Conservation (phyloP, 2,888 invertebrate species). For the Bibio marci region DNA sequence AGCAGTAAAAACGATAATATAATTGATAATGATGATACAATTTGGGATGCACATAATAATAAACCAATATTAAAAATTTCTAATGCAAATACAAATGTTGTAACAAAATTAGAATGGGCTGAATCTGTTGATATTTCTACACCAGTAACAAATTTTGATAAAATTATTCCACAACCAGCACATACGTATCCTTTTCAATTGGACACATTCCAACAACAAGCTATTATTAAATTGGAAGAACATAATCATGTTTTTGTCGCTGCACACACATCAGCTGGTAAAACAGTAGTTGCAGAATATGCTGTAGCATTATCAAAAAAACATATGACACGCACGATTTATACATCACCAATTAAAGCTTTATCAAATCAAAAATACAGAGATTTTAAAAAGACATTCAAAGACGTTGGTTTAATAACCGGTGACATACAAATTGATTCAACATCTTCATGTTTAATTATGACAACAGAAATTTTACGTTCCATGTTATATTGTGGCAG, state of each 20-base stretch:
- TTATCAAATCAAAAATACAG: slow-evolving; percentile 97
- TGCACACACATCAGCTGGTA: slow-evolving; percentile 97
- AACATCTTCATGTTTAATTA: slow-evolving; percentile 86
- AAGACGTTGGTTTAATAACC: slow-evolving; percentile 84
- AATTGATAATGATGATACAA: slow-evolving; percentile 2
- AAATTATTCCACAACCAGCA: slow-evolving; percentile 69
- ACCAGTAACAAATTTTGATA: slow-evolving; percentile 65
- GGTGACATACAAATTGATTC: slow-evolving; percentile 93
- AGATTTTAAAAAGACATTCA: slow-evolving; percentile 85
- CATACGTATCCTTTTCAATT: slow-evolving; percentile 77
- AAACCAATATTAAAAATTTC: slow-evolving; percentile 54
- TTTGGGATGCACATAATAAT: slow-evolving; percentile 20
- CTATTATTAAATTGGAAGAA: slow-evolving; percentile 84
- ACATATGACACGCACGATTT: slow-evolving; percentile 83
- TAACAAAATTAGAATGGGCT: slow-evolving; percentile 63
- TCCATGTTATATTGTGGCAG: slow-evolving; percentile 94
- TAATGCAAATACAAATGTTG: slow-evolving; percentile 29
- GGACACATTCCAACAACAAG: slow-evolving; percentile 94
- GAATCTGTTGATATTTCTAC: slow-evolving; percentile 67
- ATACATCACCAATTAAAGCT: slow-evolving; percentile 98
- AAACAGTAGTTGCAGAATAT: slow-evolving; percentile 98
- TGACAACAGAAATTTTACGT: slow-evolving; percentile 97
- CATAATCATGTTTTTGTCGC: slow-evolving; percentile 95
- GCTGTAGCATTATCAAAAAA: slow-evolving; percentile 90
- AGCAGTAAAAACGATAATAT: neutral